Conservation (phyloP, 2,888 invertebrate genomes). For the Melanotus villosus region DNA sequence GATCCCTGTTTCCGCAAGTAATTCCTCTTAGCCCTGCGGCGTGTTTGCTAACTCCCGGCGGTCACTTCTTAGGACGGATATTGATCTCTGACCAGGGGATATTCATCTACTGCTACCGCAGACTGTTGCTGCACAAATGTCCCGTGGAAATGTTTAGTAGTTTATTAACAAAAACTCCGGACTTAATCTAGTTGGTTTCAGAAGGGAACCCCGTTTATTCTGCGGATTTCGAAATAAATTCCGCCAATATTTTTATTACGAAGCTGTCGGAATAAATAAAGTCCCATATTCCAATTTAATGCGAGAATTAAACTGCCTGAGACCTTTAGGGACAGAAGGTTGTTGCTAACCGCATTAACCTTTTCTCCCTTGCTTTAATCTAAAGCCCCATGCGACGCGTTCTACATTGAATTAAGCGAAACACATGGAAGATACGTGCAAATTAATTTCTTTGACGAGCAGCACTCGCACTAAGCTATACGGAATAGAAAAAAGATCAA, state of each 20-base stretch:
- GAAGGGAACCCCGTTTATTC: too few species aligned
- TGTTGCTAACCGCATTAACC: constrained; percentile 42
- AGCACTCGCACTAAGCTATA: constrained; percentile 7
- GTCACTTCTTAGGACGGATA: constrained; percentile 61
- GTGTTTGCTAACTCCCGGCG: constrained; percentile 59
- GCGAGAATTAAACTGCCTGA: constrained; percentile 34
- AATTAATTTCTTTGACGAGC: constrained; percentile 39
- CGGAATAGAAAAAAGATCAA: neutral
- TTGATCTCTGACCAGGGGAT: constrained; percentile 57
- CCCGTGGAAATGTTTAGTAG: constrained; percentile 17
- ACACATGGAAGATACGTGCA: constrained; percentile 40
- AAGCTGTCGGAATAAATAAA: too few species aligned
- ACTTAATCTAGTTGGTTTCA: too few species aligned
- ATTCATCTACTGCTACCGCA: constrained; percentile 47
- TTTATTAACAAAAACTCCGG: neutral
- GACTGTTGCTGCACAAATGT: constrained; percentile 40
- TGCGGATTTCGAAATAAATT: neutral
- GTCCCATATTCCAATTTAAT: constrained; percentile 30
- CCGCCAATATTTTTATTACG: too few species aligned
- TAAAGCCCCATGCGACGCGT: constrained; percentile 39
- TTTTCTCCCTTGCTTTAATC: constrained; percentile 42
- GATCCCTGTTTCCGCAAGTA: constrained; percentile 65
- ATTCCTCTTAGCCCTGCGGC: constrained; percentile 62
- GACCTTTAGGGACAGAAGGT: constrained; percentile 34
- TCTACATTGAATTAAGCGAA: constrained; percentile 40